phyloP scores from a whole-genome alignment of 2,797 vertebrate genomes.

The Sebastes melanostomus region DNA sequence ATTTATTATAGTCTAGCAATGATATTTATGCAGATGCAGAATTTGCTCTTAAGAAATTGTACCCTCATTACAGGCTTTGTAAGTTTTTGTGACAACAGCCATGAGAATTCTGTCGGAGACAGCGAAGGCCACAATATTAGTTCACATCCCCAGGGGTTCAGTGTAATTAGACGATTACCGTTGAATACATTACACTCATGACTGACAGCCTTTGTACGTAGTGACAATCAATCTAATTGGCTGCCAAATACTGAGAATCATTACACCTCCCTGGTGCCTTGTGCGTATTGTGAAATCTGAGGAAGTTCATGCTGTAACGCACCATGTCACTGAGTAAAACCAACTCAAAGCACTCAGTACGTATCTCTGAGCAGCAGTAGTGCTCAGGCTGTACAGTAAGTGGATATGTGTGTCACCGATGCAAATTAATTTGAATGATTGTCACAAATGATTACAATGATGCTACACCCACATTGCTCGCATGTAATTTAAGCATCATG shows the following conservation, averaged over 20 bases:
- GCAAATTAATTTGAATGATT: constrained; percentile 13
- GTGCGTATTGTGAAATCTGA: constrained; percentile 20
- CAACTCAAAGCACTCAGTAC: constrained; percentile 11
- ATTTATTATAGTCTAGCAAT: not conserved
- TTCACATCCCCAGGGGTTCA: constrained; percentile 23
- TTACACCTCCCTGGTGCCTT: constrained; percentile 21
- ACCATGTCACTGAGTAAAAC: not conserved
- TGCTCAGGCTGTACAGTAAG: not conserved
- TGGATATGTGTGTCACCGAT: constrained; percentile 2
- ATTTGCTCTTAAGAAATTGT: not conserved
- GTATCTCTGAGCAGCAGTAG: constrained; percentile 13
- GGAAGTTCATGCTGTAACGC: constrained; percentile 19
- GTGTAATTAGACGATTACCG: constrained; percentile 59
- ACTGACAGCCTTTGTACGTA: constrained; percentile 46
- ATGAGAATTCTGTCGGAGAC: constrained; percentile 12
- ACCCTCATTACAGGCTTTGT: not conserved
- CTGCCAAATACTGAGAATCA: constrained; percentile 21
- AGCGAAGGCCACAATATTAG: constrained; percentile 29
- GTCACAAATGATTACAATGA: constrained; percentile 1
- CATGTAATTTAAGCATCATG: not conserved
- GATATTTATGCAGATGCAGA: not conserved
- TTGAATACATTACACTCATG: constrained; percentile 51
- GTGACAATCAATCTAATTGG: constrained; percentile 57
- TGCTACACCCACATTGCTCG: not conserved
- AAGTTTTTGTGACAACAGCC: constrained; percentile 7